Conservation (phyloP, 1,140 invertebrate genomes). For the Conus betulinus region DNA sequence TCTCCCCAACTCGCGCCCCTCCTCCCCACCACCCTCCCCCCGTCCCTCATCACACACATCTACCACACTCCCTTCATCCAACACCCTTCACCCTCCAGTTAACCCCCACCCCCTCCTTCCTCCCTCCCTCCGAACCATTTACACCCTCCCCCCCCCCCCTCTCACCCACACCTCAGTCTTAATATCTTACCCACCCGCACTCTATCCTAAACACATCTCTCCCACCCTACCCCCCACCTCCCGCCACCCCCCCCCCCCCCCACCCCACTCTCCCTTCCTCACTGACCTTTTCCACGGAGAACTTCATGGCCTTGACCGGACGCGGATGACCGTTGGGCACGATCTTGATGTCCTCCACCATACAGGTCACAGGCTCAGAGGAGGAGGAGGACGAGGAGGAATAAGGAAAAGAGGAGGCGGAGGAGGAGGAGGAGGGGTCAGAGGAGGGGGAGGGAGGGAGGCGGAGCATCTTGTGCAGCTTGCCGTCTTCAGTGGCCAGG, state of each 20-base stretch:
- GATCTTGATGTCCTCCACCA: slow-evolving; percentile 91
- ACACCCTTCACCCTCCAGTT: too few species aligned
- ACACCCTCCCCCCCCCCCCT: too few species aligned
- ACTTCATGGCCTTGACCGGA: slow-evolving; percentile 83
- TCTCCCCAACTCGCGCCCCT: background rate
- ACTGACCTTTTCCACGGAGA: slow-evolving; percentile 85
- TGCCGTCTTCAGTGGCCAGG: slow-evolving; percentile 84
- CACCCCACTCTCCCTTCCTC: slow-evolving; percentile 50
- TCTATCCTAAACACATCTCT: too few species aligned
- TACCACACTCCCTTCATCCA: too few species aligned
- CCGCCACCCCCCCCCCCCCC: too few species aligned
- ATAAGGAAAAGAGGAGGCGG: too few species aligned
- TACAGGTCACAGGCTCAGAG: slow-evolving; percentile 80
- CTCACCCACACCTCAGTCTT: too few species aligned
- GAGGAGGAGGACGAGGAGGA: too few species aligned
- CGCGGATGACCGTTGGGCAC: slow-evolving; percentile 77
- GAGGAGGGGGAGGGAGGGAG: slow-evolving; percentile 80
- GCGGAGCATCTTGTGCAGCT: slow-evolving; percentile 89
- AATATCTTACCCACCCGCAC: too few species aligned
- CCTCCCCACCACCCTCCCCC: background rate
- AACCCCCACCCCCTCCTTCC: too few species aligned
- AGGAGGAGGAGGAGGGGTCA: slow-evolving; percentile 77
- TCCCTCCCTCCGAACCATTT: too few species aligned
- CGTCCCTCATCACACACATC: slow-evolving; percentile 89
- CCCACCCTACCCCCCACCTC: too few species aligned